phyloP scores from a whole-genome alignment of 2,888 invertebrate genomes.

The Caenorhabditis doughertyi region DNA sequence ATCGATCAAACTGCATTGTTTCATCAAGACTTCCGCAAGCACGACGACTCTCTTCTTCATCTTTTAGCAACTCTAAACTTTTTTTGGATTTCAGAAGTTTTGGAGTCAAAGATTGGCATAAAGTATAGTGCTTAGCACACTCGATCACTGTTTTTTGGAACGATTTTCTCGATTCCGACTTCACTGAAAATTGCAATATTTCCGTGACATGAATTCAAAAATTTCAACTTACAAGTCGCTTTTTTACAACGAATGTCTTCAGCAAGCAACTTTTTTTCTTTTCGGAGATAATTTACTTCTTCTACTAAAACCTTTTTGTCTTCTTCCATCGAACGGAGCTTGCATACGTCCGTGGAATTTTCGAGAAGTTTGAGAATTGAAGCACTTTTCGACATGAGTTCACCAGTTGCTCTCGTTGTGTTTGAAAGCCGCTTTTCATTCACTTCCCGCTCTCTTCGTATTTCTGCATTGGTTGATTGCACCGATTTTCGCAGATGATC shows the following conservation, averaged over 20 bases:
- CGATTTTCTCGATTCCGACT: slow-evolving; percentile 48
- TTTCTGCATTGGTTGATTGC: slow-evolving; percentile 35
- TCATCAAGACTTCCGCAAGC: slow-evolving; percentile 52
- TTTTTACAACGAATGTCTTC: slow-evolving; percentile 34
- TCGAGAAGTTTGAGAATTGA: slow-evolving; percentile 39
- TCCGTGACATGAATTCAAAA: background rate
- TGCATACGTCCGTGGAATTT: slow-evolving; percentile 34
- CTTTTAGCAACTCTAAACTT: slow-evolving; percentile 40
- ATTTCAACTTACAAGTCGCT: slow-evolving; percentile 34
- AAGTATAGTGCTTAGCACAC: slow-evolving; percentile 49
- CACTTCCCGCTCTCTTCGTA: slow-evolving; percentile 25
- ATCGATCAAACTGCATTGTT: slow-evolving; percentile 50
- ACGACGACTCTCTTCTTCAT: slow-evolving; percentile 44
- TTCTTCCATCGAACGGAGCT: slow-evolving; percentile 51
- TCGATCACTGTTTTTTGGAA: slow-evolving; percentile 48
- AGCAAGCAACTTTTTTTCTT: background rate
- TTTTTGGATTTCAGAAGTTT: slow-evolving; percentile 38
- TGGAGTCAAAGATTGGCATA: slow-evolving; percentile 34
- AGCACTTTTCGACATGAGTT: slow-evolving; percentile 3
- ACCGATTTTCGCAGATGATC: slow-evolving; percentile 37
- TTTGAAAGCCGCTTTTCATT: background rate
- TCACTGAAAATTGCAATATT: slow-evolving; percentile 37
- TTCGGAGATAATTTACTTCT: slow-evolving; percentile 17
- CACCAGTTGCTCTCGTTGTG: slow-evolving; percentile 1
- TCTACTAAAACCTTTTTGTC: slow-evolving; percentile 38